A percentile compares a stretch with the other conserved stretches of the same genome.
These are phyloP conservation scores for Gobiocypris rarus DNA, from an alignment of 2,113 vertebrate genomes.

Conservation along the genomic window DNA sequence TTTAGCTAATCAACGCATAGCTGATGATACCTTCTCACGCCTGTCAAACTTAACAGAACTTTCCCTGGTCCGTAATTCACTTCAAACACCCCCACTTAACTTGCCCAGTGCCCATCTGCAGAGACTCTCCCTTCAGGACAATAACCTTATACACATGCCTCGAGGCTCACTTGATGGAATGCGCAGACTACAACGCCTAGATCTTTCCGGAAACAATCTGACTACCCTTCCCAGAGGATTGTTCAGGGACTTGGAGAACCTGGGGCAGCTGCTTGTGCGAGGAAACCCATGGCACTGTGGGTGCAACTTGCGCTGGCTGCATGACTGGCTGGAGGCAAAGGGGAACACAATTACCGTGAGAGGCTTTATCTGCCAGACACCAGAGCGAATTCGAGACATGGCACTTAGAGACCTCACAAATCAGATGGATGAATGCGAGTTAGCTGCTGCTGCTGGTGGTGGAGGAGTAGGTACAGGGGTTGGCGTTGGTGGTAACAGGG, in stretches of 20 bases:
- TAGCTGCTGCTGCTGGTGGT: constrained; percentile 62
- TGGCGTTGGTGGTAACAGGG: constrained; percentile 48
- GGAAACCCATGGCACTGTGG: constrained; percentile 98
- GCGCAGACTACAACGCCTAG: constrained; percentile 83
- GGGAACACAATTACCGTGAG: constrained; percentile 85
- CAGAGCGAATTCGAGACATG: constrained; percentile 86
- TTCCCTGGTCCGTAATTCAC: constrained; percentile 88
- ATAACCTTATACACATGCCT: constrained; percentile 89
- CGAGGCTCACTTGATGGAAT: constrained; percentile 85
- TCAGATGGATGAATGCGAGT: constrained; percentile 91
- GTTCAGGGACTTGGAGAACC: constrained; percentile 86
- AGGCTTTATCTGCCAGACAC: constrained; percentile 89
- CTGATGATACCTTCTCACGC: constrained; percentile 92
- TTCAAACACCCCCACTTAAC: constrained; percentile 87
- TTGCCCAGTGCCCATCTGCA: constrained; percentile 85
- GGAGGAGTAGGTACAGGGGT: constrained; percentile 60
- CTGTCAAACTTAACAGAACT: constrained; percentile 90
- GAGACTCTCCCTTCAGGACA: constrained; percentile 89
- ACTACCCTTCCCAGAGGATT: constrained; percentile 88
- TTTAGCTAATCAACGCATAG: constrained; percentile 92
- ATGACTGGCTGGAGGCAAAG: constrained; percentile 87
- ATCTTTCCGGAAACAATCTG: constrained; percentile 93
- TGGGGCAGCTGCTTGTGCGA: constrained; percentile 85
- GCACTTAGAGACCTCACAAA: constrained; percentile 83
- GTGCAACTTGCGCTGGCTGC: constrained; percentile 89